A percentile compares a stretch with the other conserved stretches of the same genome.
These are phyloP conservation scores for Listronotus bonariensis DNA, from an alignment of 1,140 invertebrate species.

Conservation along the genomic window DNA sequence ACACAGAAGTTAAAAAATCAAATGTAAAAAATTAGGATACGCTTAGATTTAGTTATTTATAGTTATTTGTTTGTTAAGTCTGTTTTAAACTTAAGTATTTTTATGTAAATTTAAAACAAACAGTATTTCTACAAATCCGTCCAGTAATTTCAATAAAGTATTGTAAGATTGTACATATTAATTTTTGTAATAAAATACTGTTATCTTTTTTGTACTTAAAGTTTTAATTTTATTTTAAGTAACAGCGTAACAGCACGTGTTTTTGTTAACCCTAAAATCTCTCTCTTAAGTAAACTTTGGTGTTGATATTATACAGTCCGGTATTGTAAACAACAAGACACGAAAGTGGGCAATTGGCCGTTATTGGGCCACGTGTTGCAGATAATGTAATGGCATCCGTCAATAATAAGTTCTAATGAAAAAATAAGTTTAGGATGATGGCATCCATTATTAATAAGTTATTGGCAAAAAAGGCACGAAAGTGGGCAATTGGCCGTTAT, in stretches of 20 bases:
- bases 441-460: no score
- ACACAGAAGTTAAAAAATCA: conserved; percentile 50
- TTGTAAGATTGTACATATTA: conserved; percentile 45
- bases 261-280: not conserved
- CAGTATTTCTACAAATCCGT: conserved; percentile 34
- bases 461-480: no score
- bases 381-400: no score
- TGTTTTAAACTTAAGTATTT: conserved; percentile 27
- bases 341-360: no score
- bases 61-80: conserved; percentile 39
- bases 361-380: no score
- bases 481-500: no score
- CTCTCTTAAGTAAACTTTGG: no score
- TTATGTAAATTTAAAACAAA: conserved; percentile 6
- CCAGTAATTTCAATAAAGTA: not conserved
- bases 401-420: no score
- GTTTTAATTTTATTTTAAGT: not conserved
- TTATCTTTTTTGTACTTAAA: not conserved
- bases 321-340: no score
- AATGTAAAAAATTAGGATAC: conserved; percentile 40
- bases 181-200: conserved; percentile 38
- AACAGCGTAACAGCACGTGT: no score
- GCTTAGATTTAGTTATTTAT: conserved; percentile 3
- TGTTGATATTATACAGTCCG: no score
- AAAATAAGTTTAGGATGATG: no score